These are phyloP conservation scores for Temnothorax rugatulus DNA, from an alignment of 2,888 invertebrate species.

Conservation along the genomic window DNA sequence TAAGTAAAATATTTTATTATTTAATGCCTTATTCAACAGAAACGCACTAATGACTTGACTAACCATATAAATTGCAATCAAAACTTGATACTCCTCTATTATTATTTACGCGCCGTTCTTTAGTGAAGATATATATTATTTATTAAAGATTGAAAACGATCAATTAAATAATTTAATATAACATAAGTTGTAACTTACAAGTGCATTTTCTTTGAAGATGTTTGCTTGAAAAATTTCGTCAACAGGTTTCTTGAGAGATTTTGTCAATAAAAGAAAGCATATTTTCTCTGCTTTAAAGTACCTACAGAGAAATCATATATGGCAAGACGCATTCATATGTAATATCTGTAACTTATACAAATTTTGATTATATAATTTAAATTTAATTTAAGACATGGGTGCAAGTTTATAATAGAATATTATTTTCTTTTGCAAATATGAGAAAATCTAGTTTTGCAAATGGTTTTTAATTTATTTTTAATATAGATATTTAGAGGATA, in stretches of 20 bases:
- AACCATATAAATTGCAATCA: neutral
- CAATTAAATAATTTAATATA: neutral
- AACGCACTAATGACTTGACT: neutral
- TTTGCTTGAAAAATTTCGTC: neutral
- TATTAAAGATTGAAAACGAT: neutral
- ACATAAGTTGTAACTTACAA: neutral
- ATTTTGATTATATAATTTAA: conserved; percentile 14
- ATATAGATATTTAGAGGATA: neutral
- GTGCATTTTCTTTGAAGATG: neutral
- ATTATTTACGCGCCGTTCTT: neutral
- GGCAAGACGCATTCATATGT: neutral
- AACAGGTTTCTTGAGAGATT: neutral
- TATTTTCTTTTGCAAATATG: neutral
- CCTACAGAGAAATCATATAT: neutral
- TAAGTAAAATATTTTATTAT: neutral
- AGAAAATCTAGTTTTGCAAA: neutral
- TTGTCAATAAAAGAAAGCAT: neutral
- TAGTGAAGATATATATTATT: neutral
- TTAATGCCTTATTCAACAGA: neutral
- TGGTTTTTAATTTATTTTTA: conserved; percentile 14
- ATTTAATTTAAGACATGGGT: neutral
- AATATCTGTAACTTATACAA: neutral
- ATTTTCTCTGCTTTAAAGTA: neutral
- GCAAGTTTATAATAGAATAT: neutral
- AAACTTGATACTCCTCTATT: neutral